Percentiles rank a stretch among this genome's conserved stretches.
Evolutionary conservation across 1,140 invertebrate genomes (phyloP).

Genomic region (Saxidomus purpurata): DNA sequence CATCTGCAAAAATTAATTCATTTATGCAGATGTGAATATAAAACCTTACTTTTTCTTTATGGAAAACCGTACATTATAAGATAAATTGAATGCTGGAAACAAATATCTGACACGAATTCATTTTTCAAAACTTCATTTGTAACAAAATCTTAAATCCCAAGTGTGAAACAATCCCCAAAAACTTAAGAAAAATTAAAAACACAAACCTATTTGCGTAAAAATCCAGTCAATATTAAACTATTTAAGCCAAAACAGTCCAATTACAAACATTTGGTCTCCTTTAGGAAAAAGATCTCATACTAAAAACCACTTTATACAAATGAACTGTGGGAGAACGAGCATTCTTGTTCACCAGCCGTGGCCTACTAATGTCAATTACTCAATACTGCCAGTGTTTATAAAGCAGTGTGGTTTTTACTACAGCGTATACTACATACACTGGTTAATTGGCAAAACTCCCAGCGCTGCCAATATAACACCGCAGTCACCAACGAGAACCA

Average conservation of each 20-base stretch:
- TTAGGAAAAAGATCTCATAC: background rate
- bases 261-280: background rate
- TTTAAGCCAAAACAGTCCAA: background rate
- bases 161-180: background rate
- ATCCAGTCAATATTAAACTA: background rate
- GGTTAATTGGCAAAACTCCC: constrained; percentile 37
- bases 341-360: constrained; percentile 31
- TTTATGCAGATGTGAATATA: no score
- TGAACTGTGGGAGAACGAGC: background rate
- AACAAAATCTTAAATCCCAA: background rate
- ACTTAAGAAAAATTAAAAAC: background rate
- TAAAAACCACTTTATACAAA: constrained; percentile 2
- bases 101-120: no score
- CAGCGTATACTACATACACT: constrained; percentile 21
- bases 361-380: constrained; percentile 38
- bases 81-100: no score
- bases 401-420: constrained; percentile 30
- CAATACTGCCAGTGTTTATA: constrained; percentile 36
- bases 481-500: constrained; percentile 12
- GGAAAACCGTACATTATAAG: no score
- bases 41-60: no score
- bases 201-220: constrained; percentile 5
- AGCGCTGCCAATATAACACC: background rate
- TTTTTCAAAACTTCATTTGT: no score
- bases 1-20: no score